phyloP scores from a whole-genome alignment of 2,113 vertebrate genomes.

The Carettochelys insculpta region DNA sequence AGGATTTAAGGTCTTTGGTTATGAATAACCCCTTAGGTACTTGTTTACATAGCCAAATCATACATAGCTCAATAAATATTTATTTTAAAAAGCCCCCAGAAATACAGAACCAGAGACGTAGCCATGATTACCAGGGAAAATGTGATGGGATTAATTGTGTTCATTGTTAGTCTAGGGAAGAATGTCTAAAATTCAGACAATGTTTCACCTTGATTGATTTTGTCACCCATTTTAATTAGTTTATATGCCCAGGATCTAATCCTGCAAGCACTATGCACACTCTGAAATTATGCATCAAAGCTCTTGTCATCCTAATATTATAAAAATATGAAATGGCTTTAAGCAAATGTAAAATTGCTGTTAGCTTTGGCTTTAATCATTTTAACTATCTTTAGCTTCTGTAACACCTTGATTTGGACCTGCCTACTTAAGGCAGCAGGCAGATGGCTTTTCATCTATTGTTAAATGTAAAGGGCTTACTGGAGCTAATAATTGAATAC shows the following conservation, averaged over 20 bases:
- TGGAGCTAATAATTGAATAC: constrained; percentile 61
- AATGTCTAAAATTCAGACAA: not conserved
- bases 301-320: not conserved
- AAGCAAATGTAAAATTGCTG: constrained; percentile 20
- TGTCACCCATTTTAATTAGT: not conserved
- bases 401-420: constrained; percentile 33
- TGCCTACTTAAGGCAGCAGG: not conserved
- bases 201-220: not conserved
- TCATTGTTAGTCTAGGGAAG: not conserved
- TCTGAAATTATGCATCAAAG: not conserved
- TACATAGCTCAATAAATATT: not conserved
- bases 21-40: not conserved
- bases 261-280: not conserved
- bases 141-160: not conserved
- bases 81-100: not conserved
- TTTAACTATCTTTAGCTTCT: constrained; percentile 30
- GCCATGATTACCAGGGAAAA: not conserved
- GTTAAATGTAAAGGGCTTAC: constrained; percentile 57
- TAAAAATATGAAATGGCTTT: not conserved
- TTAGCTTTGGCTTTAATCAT: constrained; percentile 27
- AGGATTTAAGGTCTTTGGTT: not conserved
- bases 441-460: constrained; percentile 63
- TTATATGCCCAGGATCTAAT: not conserved
- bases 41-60: not conserved
- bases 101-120: not conserved